Evolutionary conservation across 2,888 invertebrate genomes (phyloP), one percentile per base, ranked within the genome.

Genomic region (Lasiommata megera): DNA sequence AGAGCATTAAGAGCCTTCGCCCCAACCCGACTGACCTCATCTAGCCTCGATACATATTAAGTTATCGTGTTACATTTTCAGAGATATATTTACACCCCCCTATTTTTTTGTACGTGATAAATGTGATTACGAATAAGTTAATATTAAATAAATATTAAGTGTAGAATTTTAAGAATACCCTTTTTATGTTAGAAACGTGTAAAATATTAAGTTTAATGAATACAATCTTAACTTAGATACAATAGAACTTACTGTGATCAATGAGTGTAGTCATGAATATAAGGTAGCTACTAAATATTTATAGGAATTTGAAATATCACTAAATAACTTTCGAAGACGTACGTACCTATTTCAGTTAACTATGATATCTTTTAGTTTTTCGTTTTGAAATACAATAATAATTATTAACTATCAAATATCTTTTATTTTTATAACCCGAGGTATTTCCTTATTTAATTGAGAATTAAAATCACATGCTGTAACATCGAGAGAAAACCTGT

Each of bases 71-170:
- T 90, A 90, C 88, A 89, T 86, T 90, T 90, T 89, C 90, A 90
- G 90, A 90, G 90, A 90, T 89, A 90, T 90, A 90, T 90, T 90
- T 90, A 90, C 87, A 90, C 84, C 88, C 80, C 79, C 86, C 88
- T 88, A 87, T 89, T 90, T 67, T 51, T 90, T 90, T 90, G 90
- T 90, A 90, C 85, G 84, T 86, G 79, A 83, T 83, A 63, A 83
- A 84, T 87, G 86, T 87, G 81, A 84, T 81, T 82, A 82, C 72
- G 73, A 83, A 77, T 80, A 84, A 80, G 87, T 77, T 78, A 84
- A 80, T 88, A 84, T 82, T 79, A 84, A 83, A 82, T 81, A 84
- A 81, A 85, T 82, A 83, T 79, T 82, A 80, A 56, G 56, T 51
- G 47, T 63, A 40, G 79, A 44, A 5, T 2, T n/a, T 80, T 80